Percentiles rank a stretch among this genome's conserved stretches.
These are phyloP conservation scores for Geococcyx californianus DNA, from an alignment of 2,113 vertebrate genomes.

Conservation along the genomic window DNA sequence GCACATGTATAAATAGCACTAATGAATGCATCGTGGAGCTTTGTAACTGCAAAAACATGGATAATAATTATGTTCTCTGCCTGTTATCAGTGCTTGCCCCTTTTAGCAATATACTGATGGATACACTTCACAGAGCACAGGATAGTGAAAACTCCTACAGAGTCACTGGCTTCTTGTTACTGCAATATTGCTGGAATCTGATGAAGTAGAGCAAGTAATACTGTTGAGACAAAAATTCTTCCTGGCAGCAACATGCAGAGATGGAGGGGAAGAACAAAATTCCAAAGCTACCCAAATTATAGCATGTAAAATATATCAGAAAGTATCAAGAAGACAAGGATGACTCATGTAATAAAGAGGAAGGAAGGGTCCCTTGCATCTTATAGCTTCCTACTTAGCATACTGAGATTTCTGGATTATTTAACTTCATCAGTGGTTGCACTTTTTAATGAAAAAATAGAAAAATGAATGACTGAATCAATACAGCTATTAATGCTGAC, in stretches of 20 bases:
- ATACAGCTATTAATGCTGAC: conserved; percentile 3
- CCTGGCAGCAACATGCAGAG: not conserved
- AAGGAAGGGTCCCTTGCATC: not conserved
- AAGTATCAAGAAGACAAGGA: not conserved
- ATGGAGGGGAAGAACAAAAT: not conserved
- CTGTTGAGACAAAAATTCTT: not conserved
- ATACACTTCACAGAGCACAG: not conserved
- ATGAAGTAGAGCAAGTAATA: not conserved
- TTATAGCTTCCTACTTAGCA: not conserved
- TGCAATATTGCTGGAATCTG: not conserved
- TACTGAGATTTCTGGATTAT: not conserved
- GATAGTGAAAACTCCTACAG: not conserved
- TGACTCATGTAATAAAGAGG: not conserved
- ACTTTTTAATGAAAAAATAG: conserved; percentile 16
- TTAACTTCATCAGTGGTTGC: not conserved
- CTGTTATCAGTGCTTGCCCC: not conserved
- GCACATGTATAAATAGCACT: not conserved
- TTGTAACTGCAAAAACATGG: not conserved
- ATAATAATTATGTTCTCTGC: not conserved
- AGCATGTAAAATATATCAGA: not conserved
- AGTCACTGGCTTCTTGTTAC: not conserved
- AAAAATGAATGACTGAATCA: conserved; percentile 21
- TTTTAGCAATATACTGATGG: not conserved
- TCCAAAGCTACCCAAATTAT: not conserved
- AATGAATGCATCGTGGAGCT: not conserved